Conservation (phyloP, 2,888 invertebrate species). For the Trichopria drosophilae region DNA sequence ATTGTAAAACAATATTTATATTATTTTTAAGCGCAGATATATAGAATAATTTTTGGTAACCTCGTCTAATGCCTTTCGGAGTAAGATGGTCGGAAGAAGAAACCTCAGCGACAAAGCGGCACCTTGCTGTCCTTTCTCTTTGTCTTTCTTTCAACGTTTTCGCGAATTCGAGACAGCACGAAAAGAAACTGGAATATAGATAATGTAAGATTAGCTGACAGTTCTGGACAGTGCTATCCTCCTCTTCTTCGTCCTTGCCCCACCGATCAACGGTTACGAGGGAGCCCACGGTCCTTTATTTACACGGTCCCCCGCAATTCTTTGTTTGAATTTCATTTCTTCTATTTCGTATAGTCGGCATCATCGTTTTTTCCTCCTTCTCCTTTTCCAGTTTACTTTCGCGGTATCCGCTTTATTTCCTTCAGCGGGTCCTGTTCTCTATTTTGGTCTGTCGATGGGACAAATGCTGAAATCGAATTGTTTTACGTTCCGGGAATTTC, state of each 20-base stretch:
- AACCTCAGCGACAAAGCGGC: constrained; percentile 50
- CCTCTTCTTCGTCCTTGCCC: constrained; percentile 17
- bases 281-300: constrained; percentile 49
- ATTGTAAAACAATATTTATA: too few species aligned
- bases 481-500: too few species aligned
- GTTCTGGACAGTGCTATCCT: constrained; percentile 38
- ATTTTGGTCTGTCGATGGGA: too few species aligned
- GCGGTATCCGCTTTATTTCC: constrained; percentile 11
- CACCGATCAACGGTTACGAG: constrained; percentile 44
- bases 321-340: constrained; percentile 42
- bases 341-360: constrained; percentile 40
- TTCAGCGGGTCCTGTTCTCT: too few species aligned
- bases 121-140: constrained; percentile 19
- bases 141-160: constrained; percentile 10
- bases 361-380: constrained; percentile 25
- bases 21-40: too few species aligned
- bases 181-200: constrained; percentile 32
- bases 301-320: constrained; percentile 41
- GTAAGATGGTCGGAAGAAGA: constrained; percentile 32
- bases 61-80: constrained; percentile 38
- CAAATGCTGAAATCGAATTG: too few species aligned
- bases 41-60: too few species aligned
- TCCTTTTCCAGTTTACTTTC: constrained; percentile 20
- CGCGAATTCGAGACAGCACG: constrained; percentile 22
- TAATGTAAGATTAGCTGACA: constrained; percentile 44